A percentile compares a stretch with the other conserved stretches of the same genome.
These are phyloP conservation scores for Forpus xanthops DNA, from an alignment of 2,797 vertebrate species.

Conservation along the genomic window DNA sequence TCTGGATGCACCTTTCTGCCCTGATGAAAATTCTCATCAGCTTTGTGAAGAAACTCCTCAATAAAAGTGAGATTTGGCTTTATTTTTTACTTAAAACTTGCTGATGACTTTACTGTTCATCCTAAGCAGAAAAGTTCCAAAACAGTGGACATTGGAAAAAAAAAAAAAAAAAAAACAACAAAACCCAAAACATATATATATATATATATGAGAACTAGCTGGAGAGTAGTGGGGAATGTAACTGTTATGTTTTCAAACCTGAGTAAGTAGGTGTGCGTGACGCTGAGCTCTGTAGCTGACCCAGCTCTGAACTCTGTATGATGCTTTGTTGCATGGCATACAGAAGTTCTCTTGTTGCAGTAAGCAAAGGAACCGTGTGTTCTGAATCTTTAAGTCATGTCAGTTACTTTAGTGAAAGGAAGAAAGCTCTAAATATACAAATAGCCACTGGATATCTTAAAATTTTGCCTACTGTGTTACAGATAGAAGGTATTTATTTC, in stretches of 20 bases:
- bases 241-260: background rate
- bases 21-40: background rate
- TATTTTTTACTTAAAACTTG: background rate
- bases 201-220: background rate
- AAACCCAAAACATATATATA: background rate
- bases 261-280: background rate
- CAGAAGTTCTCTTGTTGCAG: background rate
- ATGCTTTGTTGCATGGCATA: accelerated
- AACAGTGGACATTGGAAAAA: background rate
- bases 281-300: background rate
- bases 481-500: conserved; percentile 13
- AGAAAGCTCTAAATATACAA: background rate
- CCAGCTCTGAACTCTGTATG: background rate
- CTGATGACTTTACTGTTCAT: background rate
- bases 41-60: background rate
- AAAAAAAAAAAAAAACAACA: background rate
- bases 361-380: background rate
- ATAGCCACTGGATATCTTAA: background rate
- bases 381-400: background rate
- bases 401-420: background rate
- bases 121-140: background rate
- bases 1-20: background rate
- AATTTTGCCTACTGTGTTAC: background rate
- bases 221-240: background rate
- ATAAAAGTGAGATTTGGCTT: background rate